Conservation (phyloP, 2,888 invertebrate species). For the Odontothrips loti region DNA sequence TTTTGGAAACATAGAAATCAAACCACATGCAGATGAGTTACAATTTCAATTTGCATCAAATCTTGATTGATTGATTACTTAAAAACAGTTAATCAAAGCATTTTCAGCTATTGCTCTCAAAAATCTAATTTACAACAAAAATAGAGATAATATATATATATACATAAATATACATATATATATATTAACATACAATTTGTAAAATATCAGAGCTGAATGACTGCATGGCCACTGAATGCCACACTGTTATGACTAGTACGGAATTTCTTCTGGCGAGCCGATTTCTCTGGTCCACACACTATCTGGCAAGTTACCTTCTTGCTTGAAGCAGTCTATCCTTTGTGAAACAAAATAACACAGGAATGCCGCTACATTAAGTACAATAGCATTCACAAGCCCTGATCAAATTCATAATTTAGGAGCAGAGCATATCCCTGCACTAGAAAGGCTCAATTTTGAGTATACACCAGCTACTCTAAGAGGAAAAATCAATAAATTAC, state of each 20-base stretch:
- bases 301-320: conserved; percentile 6
- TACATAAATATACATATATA: conserved; percentile 12
- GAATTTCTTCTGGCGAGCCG: background rate
- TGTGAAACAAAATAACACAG: background rate
- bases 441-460: background rate
- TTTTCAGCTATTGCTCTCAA: background rate
- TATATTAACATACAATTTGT: background rate
- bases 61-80: background rate
- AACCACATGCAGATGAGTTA: background rate
- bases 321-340: conserved; percentile 2
- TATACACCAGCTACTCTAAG: background rate
- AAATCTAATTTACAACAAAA: conserved; percentile 11
- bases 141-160: background rate
- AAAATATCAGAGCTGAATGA: conserved; percentile 13
- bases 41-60: background rate
- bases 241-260: conserved; percentile 16
- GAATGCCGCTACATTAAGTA: conserved; percentile 23
- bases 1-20: no score
- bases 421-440: background rate
- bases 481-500: conserved; percentile 7
- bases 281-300: conserved; percentile 17
- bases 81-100: background rate
- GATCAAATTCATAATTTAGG: background rate
- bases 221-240: conserved; percentile 5
- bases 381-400: background rate